A percentile compares a stretch with the other conserved stretches of the same genome.
These are phyloP conservation scores for Natator depressus DNA, from an alignment of 2,113 vertebrate genomes.

Conservation along the genomic window DNA sequence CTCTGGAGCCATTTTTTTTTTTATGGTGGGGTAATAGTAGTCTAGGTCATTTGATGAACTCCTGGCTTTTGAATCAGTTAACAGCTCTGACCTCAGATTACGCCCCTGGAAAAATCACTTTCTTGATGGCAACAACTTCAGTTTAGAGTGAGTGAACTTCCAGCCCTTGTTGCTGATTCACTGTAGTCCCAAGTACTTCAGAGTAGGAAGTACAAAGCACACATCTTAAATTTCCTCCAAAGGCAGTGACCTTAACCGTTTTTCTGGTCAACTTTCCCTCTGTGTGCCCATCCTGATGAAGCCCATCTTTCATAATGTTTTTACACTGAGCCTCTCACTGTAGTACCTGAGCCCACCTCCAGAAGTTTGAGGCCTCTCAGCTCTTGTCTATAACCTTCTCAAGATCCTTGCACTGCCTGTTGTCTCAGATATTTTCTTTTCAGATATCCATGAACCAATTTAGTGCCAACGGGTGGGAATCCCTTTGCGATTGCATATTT, in stretches of 20 bases:
- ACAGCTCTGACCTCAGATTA: not conserved
- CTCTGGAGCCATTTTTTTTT: too few species aligned
- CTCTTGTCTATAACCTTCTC: not conserved
- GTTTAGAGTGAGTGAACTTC: not conserved
- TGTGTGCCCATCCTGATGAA: not conserved
- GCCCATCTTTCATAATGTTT: not conserved
- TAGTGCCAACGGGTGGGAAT: not conserved
- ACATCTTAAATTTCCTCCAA: not conserved
- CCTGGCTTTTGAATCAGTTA: not conserved
- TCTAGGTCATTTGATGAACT: not conserved
- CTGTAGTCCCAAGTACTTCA: not conserved
- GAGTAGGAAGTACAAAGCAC: not conserved
- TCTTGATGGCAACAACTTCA: not conserved
- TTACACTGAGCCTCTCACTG: not conserved
- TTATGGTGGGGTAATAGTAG: not conserved
- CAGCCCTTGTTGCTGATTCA: not conserved
- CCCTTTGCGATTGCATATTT: not conserved
- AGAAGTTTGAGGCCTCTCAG: not conserved
- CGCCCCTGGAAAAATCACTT: not conserved
- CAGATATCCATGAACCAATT: not conserved
- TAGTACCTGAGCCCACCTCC: not conserved
- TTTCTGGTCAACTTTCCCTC: not conserved
- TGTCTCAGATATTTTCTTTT: not conserved
- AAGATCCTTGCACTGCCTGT: not conserved
- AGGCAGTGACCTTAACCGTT: not conserved